A percentile compares a stretch with the other conserved stretches of the same genome.
These are phyloP conservation scores for Myotis pilosus DNA, from an alignment of 2,797 vertebrate genomes.

Conservation along the genomic window DNA sequence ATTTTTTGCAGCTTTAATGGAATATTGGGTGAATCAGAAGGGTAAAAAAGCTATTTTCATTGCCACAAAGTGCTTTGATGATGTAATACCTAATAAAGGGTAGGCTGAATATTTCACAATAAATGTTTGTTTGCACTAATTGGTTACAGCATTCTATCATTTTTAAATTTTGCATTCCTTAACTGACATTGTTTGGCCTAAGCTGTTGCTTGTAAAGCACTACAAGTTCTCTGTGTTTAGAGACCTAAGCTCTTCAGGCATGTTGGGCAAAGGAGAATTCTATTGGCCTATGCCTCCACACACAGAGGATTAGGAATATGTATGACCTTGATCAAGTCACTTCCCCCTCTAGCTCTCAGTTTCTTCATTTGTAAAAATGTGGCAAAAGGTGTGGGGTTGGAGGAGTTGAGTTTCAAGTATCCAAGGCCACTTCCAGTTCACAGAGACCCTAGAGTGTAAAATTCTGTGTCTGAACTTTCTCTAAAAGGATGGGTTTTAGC, in stretches of 20 bases:
- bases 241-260: conserved; percentile 15
- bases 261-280: conserved; percentile 48
- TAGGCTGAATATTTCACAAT: conserved; percentile 87
- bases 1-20: conserved; percentile 90
- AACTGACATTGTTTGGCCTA: conserved; percentile 29
- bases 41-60: conserved; percentile 88
- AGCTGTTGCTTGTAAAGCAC: conserved; percentile 47
- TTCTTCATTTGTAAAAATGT: conserved; percentile 13
- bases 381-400: background rate
- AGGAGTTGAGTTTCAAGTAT: background rate
- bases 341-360: background rate
- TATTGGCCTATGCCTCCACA: fast-evolving
- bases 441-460: background rate
- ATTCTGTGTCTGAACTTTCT: background rate
- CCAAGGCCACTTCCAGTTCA: background rate
- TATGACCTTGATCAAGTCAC: background rate
- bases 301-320: background rate
- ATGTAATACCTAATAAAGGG: conserved; percentile 87
- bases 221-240: conserved; percentile 44
- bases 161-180: conserved; percentile 71
- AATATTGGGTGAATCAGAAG: conserved; percentile 86
- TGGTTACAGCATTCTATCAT: conserved; percentile 76
- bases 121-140: conserved; percentile 89
- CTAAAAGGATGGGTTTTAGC: background rate
- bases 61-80: conserved; percentile 89